Evolutionary conservation across 2,113 vertebrate genomes (phyloP).

Genomic region (Prinia subflava): DNA sequence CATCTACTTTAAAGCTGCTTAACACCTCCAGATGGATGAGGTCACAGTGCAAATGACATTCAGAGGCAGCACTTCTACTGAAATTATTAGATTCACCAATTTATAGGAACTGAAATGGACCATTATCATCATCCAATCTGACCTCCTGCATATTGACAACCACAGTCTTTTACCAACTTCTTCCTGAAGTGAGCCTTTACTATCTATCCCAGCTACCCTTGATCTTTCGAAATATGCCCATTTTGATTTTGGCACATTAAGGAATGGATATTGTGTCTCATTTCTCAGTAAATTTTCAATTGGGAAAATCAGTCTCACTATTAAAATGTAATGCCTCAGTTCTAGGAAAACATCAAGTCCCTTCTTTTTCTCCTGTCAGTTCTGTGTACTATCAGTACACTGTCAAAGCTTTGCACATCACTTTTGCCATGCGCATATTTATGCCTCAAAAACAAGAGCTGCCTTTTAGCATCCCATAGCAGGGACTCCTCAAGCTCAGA

Average conservation of each 20-base stretch:
- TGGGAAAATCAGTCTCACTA: background rate
- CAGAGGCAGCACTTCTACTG: background rate
- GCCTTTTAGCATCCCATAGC: background rate
- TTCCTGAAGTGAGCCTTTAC: background rate
- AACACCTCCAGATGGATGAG: background rate
- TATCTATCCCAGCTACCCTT: background rate
- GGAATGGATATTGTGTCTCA: background rate
- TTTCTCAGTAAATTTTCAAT: background rate
- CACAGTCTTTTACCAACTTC: background rate
- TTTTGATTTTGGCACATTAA: background rate
- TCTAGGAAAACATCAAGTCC: background rate
- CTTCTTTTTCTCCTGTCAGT: background rate
- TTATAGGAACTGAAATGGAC: background rate
- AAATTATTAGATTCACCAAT: background rate
- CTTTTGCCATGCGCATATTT: background rate
- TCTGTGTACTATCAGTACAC: background rate
- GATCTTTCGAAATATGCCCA: background rate
- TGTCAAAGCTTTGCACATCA: background rate
- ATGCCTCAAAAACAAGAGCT: background rate
- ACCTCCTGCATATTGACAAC: background rate
- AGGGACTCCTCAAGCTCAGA: background rate
- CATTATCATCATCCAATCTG: background rate
- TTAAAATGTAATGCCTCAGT: background rate
- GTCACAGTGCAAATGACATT: background rate
- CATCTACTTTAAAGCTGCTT: background rate